Base-by-base conservation (phyloP, 2,797 vertebrate species). In the Dryobates pubescens region DNA sequence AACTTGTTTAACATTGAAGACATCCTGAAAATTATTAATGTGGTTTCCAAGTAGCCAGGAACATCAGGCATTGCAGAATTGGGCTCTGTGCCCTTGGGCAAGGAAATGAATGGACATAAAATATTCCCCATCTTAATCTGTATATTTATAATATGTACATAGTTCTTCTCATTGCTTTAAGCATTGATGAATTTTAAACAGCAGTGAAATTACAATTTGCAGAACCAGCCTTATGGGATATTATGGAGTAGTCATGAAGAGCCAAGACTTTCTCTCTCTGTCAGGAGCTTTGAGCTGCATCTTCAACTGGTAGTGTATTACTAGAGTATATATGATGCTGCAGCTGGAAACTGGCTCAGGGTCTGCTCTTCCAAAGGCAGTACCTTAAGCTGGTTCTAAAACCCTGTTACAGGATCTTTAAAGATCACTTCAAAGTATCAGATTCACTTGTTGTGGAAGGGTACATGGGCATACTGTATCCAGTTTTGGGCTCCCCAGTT, bases 131-230 rank as follows among this genome's bases (percentile, higher is more conserved):
- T 93, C 78, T 92, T 90, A 91, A 88, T 93, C 86, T 93, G 79
- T 95, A 85, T 92, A 82, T 91, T 96, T 93, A 85, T 88, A 88
- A 89, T 94, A 88, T 82, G 83, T 93, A 94, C 90, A 87, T 80
- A 93, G 78, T 90, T 86, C 78, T 90, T 87, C 72, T 91, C 88
- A 81, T 85, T 90, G 81, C 88, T 96, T 95, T 88, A 85, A 93
- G 78, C 84, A 87, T 62, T 87, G 87, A 96, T 93, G 65, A 96
- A 94, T 95, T 89, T 92, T 95, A 94, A 95, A 89, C 15, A 91
- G 65, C 62, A 87, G 47, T n/a, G 75, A 91, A 90, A 96, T 91
- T 88, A 88, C 69, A 96, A 24, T 91, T 93, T 93, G 75, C 62
- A 90, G 47, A 92, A 85, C 38, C 75, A 90, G 24, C 15, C 63